Base-by-base conservation (phyloP, 2,113 vertebrate genomes). In the Murina feae region DNA sequence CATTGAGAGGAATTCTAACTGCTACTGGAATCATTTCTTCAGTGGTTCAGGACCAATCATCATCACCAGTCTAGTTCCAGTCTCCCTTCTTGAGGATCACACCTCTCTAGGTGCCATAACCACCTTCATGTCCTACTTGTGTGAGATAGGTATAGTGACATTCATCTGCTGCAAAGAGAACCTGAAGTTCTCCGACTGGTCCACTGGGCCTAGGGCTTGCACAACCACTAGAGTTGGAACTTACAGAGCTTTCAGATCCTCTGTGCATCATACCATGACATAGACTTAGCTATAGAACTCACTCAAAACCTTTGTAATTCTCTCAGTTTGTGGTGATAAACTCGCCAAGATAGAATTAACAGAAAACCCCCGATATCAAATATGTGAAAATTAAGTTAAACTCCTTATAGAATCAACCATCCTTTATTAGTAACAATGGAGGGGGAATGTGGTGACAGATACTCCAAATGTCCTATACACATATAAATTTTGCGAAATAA, bases 331-430 rank as follows among this genome's bases (percentile, higher is more conserved):
- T 71, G 11, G 14, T 32, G 25, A 32, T 93, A 81, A 90, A 72
- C 75, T 72, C 21, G 21, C 12, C 6, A 9, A 32, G 6, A 23
- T 21, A 37, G 13, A 72, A 89, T 80, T 72, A 76, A 65, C 3
- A 89, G 14, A 82, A 88, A 76, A 35, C 14, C 8, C 11, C 66
- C 14, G 42, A 9, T 9, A 20, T 35, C 17, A 23, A 90, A 37
- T 51, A 81, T 30, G 9, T 94, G 35, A 72, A 94, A 84, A 89
- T 44, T 86, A 78, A 89, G 32, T 87, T 78, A 65, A 93, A 75
- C 35, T 74, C 30, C 25, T 72, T 63, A 42, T 39, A 86, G 32
- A 72, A 51, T 82, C 30, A 74, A 72, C 42, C 18, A 88, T 37
- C 35, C 18, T 65, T 51, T 81, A 47, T 35, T 23, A 51, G 1